Percentiles rank a stretch among this genome's conserved stretches.
phyloP scores from a whole-genome alignment of 2,888 invertebrate species.

The Cepaea hortensis region DNA sequence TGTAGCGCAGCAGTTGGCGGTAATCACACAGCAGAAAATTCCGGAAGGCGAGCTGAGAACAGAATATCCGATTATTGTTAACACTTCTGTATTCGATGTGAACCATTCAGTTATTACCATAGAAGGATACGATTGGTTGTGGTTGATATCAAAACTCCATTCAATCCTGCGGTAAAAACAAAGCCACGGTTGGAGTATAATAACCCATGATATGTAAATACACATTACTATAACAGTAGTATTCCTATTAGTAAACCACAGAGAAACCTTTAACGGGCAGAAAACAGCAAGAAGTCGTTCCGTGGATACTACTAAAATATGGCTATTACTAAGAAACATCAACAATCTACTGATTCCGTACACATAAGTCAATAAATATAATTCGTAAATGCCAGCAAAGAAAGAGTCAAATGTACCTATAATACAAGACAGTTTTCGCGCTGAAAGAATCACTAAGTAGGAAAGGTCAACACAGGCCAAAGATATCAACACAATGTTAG shows the following conservation, averaged over 20 bases:
- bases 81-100: neutral
- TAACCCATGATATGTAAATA: neutral
- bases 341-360: neutral
- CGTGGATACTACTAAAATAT: conserved; percentile 19
- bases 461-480: conserved; percentile 12
- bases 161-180: neutral
- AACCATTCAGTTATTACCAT: neutral
- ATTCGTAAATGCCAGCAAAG: too few relatives aligned
- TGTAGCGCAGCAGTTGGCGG: neutral
- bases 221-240: neutral
- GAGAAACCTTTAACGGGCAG: conserved; percentile 13
- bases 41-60: neutral
- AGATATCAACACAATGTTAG: conserved; percentile 22
- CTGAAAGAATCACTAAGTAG: neutral
- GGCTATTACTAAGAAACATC: neutral
- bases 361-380: neutral
- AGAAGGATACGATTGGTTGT: neutral
- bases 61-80: neutral
- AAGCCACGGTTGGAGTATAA: neutral
- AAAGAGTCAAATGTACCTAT: neutral
- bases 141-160: neutral
- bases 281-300: conserved; percentile 33
- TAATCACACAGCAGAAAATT: neutral
- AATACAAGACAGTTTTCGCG: neutral
- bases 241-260: neutral